Evolutionary conservation across 1,140 invertebrate species (phyloP).

Genomic region (Penaeus japonicus): DNA sequence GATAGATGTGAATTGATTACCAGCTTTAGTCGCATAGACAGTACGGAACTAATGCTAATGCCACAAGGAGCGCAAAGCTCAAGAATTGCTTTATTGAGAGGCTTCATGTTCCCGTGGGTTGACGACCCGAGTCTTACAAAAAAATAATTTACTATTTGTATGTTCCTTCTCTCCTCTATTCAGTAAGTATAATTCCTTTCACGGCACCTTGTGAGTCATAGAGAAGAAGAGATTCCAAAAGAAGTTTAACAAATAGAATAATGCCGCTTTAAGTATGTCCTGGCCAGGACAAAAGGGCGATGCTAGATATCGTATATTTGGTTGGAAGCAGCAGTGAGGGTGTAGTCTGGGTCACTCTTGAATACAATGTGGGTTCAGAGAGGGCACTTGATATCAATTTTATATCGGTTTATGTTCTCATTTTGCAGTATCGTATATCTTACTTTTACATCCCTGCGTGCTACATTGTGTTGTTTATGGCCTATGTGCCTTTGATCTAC

Average conservation of each 20-base stretch:
- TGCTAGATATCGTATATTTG: constrained; percentile 42
- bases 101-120: too few species aligned
- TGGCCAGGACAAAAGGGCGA: neutral
- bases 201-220: too few species aligned
- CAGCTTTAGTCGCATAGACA: neutral
- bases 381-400: neutral
- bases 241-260: too few species aligned
- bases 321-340: neutral
- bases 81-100: constrained; percentile 15
- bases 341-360: neutral
- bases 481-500: too few species aligned
- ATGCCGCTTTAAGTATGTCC: neutral
- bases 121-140: too few species aligned
- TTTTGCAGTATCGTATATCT: neutral
- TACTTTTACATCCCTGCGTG: too few species aligned
- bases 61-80: neutral
- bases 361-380: constrained; percentile 3
- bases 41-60: constrained; percentile 3
- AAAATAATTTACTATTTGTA: too few species aligned
- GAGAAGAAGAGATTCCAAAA: too few species aligned
- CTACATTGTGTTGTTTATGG: too few species aligned
- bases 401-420: neutral
- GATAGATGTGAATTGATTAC: neutral
- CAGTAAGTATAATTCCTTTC: too few species aligned
- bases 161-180: too few species aligned